Conservation (phyloP, 2,888 invertebrate genomes). For the Callosobruchus maculatus region DNA sequence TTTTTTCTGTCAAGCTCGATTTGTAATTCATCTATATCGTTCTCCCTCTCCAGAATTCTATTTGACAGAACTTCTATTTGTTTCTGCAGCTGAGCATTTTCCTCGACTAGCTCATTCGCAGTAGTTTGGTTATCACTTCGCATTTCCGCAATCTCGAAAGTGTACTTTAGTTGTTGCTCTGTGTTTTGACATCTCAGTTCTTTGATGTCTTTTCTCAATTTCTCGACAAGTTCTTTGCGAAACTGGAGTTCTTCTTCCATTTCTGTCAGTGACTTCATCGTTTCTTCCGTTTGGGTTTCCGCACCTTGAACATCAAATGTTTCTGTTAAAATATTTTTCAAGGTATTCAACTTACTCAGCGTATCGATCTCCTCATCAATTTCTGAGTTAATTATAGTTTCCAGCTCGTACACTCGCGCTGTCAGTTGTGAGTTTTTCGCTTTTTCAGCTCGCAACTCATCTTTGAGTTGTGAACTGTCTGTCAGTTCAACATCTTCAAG, state of each 20-base stretch:
- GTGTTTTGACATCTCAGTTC: not conserved
- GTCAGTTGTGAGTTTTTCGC: not conserved
- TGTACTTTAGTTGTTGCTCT: not conserved
- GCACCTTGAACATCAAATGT: constrained; percentile 7
- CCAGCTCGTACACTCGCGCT: not conserved
- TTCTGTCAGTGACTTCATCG: not conserved
- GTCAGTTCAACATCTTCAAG: not conserved
- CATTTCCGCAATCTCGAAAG: not conserved
- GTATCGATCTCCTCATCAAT: not conserved
- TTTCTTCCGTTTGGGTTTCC: not conserved
- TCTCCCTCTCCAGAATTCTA: not conserved
- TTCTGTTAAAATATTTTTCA: constrained; percentile 11
- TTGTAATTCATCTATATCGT: not conserved
- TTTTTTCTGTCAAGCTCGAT: not conserved
- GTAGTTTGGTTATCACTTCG: not conserved
- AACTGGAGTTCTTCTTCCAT: not conserved
- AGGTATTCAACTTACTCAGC: constrained; percentile 10
- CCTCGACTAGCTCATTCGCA: not conserved
- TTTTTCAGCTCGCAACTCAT: not conserved
- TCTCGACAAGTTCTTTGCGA: not conserved
- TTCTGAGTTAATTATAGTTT: not conserved
- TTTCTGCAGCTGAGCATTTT: not conserved
- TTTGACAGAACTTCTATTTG: too few species aligned
- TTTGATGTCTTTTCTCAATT: not conserved
- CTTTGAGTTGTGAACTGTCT: not conserved